Conservation (phyloP, 2,888 invertebrate genomes). For the Cantharis nigra region DNA sequence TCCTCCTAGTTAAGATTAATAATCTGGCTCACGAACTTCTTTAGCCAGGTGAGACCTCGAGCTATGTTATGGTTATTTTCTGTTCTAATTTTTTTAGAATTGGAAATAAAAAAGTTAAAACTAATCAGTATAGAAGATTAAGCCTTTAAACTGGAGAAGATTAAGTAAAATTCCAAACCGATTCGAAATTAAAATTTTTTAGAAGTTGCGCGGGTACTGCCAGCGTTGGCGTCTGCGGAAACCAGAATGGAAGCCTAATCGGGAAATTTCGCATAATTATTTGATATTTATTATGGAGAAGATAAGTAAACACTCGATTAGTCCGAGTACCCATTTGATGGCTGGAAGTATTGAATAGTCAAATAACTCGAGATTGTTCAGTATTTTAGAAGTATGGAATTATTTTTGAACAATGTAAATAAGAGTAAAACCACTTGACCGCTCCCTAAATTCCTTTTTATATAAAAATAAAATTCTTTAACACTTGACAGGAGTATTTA, state of each 20-base stretch:
- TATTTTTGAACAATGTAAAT: conserved; percentile 13
- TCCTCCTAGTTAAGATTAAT: no score
- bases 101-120: no score
- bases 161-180: no score
- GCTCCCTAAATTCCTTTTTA: conserved; percentile 32
- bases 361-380: background rate
- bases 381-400: background rate
- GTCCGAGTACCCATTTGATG: background rate
- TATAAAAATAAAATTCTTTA: conserved; percentile 33
- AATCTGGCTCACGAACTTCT: no score
- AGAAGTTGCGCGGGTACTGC: no score
- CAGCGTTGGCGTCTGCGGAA: background rate
- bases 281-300: background rate
- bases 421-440: conserved; percentile 21
- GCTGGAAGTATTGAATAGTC: background rate
- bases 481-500: conserved; percentile 22
- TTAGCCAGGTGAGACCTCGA: no score
- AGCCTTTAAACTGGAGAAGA: no score
- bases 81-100: no score
- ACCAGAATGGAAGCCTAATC: background rate
- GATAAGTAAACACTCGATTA: background rate
- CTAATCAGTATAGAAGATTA: no score
- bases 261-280: background rate
- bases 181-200: no score
- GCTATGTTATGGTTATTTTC: no score